Evolutionary conservation across 2,888 invertebrate species (phyloP).

Genomic region (Odontomyia ornata): DNA sequence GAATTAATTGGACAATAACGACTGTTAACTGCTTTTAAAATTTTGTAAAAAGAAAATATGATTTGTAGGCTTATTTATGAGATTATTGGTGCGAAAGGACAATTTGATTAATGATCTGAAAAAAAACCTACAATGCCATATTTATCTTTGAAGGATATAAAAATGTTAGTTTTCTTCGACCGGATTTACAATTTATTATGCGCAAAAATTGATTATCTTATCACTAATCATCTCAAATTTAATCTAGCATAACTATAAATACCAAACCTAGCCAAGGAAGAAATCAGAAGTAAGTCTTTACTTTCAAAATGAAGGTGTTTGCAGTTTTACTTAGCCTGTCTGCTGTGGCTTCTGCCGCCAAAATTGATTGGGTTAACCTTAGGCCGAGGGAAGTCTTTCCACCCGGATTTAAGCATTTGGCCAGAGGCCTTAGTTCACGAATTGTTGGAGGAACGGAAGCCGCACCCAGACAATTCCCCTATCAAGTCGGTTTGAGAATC

Average conservation of each 20-base stretch:
- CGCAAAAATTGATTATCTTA: no score
- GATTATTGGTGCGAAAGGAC: no score
- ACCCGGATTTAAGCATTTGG: background rate
- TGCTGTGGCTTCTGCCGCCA: background rate
- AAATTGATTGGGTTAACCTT: constrained; percentile 11
- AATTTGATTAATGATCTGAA: no score
- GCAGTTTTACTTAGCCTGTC: constrained; percentile 17
- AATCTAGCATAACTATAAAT: background rate
- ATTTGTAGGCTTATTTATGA: no score
- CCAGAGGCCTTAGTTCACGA: background rate
- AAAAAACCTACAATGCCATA: no score
- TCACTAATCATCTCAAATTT: no score
- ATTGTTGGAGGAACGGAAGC: constrained; percentile 34
- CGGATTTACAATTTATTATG: no score
- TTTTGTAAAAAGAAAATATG: no score
- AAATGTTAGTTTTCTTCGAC: no score
- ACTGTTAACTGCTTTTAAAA: no score
- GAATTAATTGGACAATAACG: no score
- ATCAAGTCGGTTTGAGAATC: constrained; percentile 29
- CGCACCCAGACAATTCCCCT: constrained; percentile 12
- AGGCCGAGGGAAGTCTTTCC: constrained; percentile 6
- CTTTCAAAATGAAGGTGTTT: background rate
- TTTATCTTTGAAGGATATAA: no score
- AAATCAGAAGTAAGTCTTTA: background rate
- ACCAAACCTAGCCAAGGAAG: background rate